Conservation (phyloP, 2,888 invertebrate genomes). For the Limnephilus lunatus region DNA sequence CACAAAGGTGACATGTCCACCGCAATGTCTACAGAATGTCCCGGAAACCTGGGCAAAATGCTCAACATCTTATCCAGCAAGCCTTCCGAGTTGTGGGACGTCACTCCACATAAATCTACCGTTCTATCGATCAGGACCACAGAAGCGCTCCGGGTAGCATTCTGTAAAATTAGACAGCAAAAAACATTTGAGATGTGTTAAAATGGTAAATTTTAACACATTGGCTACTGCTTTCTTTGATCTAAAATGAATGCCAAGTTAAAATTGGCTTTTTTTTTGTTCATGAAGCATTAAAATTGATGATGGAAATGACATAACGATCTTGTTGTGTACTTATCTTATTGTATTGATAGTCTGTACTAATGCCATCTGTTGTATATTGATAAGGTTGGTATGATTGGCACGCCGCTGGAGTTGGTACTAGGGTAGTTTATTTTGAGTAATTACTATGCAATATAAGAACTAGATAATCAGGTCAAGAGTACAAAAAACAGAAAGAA, state of each 20-base stretch:
- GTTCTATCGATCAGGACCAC: conserved; percentile 81
- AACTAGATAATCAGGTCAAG: too few species aligned
- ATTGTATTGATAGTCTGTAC: too few species aligned
- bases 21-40: conserved; percentile 81
- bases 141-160: conserved; percentile 75
- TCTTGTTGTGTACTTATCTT: background rate
- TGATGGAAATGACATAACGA: background rate
- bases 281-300: background rate
- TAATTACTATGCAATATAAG: too few species aligned
- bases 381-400: too few species aligned
- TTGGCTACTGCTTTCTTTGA: background rate
- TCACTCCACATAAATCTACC: conserved; percentile 80
- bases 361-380: too few species aligned
- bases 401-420: too few species aligned
- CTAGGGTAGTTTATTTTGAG: too few species aligned
- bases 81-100: conserved; percentile 80
- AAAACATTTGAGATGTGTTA: background rate
- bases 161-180: conserved; percentile 69
- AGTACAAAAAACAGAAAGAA: too few species aligned
- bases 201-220: background rate
- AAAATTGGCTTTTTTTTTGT: background rate
- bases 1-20: conserved; percentile 82
- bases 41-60: conserved; percentile 79
- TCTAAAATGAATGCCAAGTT: too few species aligned
- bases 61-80: conserved; percentile 80